Evolutionary conservation across 2,113 vertebrate species (phyloP), one percentile per base, ranked within the genome.

Genomic region (Phodopus roborovskii): DNA sequence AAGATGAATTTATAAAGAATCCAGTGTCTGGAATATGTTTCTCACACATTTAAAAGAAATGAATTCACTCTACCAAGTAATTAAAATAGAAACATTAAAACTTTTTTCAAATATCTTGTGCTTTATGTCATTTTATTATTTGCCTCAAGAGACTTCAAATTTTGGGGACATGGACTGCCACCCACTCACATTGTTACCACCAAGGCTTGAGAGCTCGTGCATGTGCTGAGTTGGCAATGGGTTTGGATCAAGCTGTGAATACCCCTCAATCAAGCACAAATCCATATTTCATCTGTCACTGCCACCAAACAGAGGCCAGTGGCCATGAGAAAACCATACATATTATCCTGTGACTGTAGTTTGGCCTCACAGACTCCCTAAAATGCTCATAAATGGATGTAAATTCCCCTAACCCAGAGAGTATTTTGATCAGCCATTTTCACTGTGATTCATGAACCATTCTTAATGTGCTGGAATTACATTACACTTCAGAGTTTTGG

Each of bases 1-100:
- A 97, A 96, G 81, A 92, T 93, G 28, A 92, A 84, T n/a, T 73
- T 94, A 81, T 58, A 94, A 93, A 96, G 64, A 66, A 75, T 8
- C 30, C 30, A 91, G 1, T 58, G 19, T 87, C 87, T 90, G 7
- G 88, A 96, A 87, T 90, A 91, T 88, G 12, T 42, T 88, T 96
- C 87, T 95, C 13, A 84, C 42, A 93, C 15, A 87, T 73, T 84
- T 90, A 77, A 78, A 92, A 94, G 45, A 94, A 97, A 95, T 85
- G 75, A 82, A 94, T 91, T 93, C 26, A 79, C 88, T 93, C 74
- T 70, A 90, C 53, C 84, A 16, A 45, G 70, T 73, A 92, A 94
- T 88, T 92, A 95, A 96, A 97, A 87, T 83, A 75, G 91, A 92
- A 26, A 90, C 96, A 81, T 88, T 78, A 90, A 95, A 95, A 62